A percentile compares a stretch with the other conserved stretches of the same genome.
Conservation (phyloP, 2,888 invertebrate genomes). For the Philereme vetulata region DNA sequence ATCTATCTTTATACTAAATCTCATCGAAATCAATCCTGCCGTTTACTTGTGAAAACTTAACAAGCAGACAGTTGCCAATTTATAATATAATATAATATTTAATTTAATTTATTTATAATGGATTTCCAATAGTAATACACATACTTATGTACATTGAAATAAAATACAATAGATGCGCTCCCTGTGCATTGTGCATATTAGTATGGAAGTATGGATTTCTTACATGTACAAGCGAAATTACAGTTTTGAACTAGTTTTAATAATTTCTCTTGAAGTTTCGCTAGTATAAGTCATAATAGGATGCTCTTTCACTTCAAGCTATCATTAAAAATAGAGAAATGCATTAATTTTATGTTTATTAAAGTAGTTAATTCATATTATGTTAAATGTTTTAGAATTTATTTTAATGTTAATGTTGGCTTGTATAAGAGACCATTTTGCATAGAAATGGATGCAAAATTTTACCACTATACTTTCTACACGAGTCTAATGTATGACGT, state of each 20-base stretch:
- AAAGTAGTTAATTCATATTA: constrained; percentile 6
- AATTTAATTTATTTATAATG: too few relatives aligned
- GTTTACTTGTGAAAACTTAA: constrained; percentile 12
- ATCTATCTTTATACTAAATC: too few relatives aligned
- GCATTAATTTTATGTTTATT: constrained; percentile 4
- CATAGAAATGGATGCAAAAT: too few relatives aligned
- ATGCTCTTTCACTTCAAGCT: background rate
- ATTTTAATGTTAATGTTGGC: background rate
- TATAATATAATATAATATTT: too few relatives aligned
- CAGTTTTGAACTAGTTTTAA: constrained; percentile 12
- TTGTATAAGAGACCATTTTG: too few relatives aligned
- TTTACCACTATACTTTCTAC: too few relatives aligned
- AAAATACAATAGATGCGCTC: too few relatives aligned
- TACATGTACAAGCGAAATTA: constrained; percentile 13
- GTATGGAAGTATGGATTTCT: background rate
- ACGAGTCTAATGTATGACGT: too few relatives aligned
- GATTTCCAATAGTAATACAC: too few relatives aligned
- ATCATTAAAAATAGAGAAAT: background rate
- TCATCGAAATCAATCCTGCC: constrained; percentile 1
- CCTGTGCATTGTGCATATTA: too few relatives aligned
- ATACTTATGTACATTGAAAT: too few relatives aligned
- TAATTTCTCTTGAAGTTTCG: constrained; percentile 1
- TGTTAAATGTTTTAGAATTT: background rate
- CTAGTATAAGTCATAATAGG: background rate
- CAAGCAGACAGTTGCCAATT: too few relatives aligned